Evolutionary conservation across 2,113 vertebrate genomes (phyloP), one percentile per base, ranked within the genome.

Genomic region (Oreochromis niloticus): DNA sequence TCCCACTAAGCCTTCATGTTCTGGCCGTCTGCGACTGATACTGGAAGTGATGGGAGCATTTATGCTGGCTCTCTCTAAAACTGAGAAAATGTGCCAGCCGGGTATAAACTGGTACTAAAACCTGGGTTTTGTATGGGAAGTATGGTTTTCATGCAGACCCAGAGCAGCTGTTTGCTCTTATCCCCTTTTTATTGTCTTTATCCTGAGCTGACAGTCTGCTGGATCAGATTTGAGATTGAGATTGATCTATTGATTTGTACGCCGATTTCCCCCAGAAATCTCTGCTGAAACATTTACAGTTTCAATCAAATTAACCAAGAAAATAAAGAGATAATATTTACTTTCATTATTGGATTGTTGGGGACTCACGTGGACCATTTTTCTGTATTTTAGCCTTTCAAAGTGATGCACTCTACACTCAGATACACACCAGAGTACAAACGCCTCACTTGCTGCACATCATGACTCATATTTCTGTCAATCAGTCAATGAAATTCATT

Each of bases 401-500:
- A 84, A 63, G 56, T 1, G 2, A 78, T 84, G 56, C 79, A 68
- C 57, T 34, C 30, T 2, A 54, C 36, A 84, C 46, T 4, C 73
- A 46, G 34, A 80, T 1, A 46, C 46, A 80, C 32, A 71, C 27
- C 36, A 54, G 54, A 66, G 6, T 30, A 61, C 19, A 78, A 46
- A 80, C 50, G 79, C 89, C 56, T 90, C 59, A 90, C 19, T 86
- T 90, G 63, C 88, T 95, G 96, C 95, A 97, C 97, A 97, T 98
- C 97, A 98, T 98, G 96, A 97, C 93, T 97, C 97, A 96, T 97
- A 92, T 97, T 97, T 94, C 80, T 96, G 96, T 97, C 95, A 96
- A 97, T 93, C 96, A 97, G 97, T 96, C 96, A 97, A 97, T 97
- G 97, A 98, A 98, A 98, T 98, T 99, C 97, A 99, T 98, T 98